Evolutionary conservation across 2,888 invertebrate genomes (phyloP), one percentile per base, ranked within the genome.

Genomic region (Pyrrhia umbra): DNA sequence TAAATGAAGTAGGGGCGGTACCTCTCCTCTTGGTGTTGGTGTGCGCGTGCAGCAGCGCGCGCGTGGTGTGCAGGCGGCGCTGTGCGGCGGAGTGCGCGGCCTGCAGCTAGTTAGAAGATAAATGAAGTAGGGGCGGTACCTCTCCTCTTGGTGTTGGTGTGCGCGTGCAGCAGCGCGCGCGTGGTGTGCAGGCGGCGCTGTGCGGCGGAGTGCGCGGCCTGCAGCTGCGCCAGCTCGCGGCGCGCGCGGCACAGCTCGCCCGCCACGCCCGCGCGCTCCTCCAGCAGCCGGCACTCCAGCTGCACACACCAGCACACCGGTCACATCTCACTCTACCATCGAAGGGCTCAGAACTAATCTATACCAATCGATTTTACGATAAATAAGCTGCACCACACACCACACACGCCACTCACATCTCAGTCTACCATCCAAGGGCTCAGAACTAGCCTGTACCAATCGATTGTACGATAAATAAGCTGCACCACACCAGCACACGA

Each of bases 401-500:
- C n/a, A n/a, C n/a, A n/a, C n/a, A n/a, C n/a, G n/a, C n/a, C n/a
- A n/a, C n/a, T n/a, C n/a, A n/a, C n/a, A n/a, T n/a, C n/a, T n/a
- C n/a, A n/a, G n/a, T n/a, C n/a, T n/a, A n/a, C n/a, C n/a, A n/a
- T n/a, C n/a, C n/a, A n/a, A n/a, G n/a, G n/a, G n/a, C n/a, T n/a
- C n/a, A n/a, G n/a, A n/a, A n/a, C n/a, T n/a, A n/a, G n/a, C n/a
- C n/a, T n/a, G n/a, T n/a, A n/a, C n/a, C n/a, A n/a, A n/a, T n/a
- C n/a, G n/a, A n/a, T n/a, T n/a, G n/a, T n/a, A n/a, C n/a, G n/a
- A n/a, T n/a, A n/a, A n/a, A n/a, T n/a, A n/a, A n/a, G n/a, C 86
- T 86, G 0, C 64, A 63, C 37, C 90, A 91, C 86, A 86, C 78
- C 90, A 90, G 77, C 0, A 6, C n/a, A n/a, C n/a, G n/a, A n/a